These are phyloP conservation scores for Rhinella marina DNA, from an alignment of 2,797 vertebrate genomes.

Conservation along the genomic window DNA sequence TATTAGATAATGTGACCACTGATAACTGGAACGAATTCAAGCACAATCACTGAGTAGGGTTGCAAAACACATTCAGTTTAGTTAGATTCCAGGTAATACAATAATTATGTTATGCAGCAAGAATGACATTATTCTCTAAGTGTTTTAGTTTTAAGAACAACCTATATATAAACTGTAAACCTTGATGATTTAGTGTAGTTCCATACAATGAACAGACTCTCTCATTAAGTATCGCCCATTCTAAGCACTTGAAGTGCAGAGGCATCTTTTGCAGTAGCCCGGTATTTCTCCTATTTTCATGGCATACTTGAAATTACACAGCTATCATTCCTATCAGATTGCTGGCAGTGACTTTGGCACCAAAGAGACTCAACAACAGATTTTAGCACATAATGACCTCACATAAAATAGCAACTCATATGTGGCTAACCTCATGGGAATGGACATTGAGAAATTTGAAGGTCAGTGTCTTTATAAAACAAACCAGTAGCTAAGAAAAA, in stretches of 20 bases:
- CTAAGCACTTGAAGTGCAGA: background rate
- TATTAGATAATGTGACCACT: background rate
- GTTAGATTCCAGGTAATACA: background rate
- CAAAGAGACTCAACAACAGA: slow-evolving; percentile 82
- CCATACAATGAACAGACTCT: background rate
- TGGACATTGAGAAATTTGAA: slow-evolving; percentile 80
- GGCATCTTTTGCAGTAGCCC: slow-evolving; percentile 43
- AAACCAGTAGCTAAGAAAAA: slow-evolving; percentile 73
- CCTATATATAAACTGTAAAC: background rate
- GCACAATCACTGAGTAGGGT: background rate
- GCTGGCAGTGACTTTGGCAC: slow-evolving; percentile 78
- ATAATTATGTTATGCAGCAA: background rate
- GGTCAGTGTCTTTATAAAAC: slow-evolving; percentile 75
- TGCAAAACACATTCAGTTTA: background rate
- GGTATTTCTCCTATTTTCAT: slow-evolving; percentile 69
- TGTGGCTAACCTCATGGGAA: slow-evolving; percentile 78
- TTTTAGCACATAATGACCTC: slow-evolving; percentile 80
- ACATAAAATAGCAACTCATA: slow-evolving; percentile 75
- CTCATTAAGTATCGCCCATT: background rate
- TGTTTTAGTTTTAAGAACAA: background rate
- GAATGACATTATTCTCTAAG: background rate
- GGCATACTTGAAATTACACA: slow-evolving; percentile 77
- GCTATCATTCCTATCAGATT: slow-evolving; percentile 80
- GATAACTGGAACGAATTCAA: background rate
- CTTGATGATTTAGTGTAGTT: background rate